Base-by-base conservation (phyloP, 2,797 vertebrate genomes). In the Hapalemur alaotrensis region DNA sequence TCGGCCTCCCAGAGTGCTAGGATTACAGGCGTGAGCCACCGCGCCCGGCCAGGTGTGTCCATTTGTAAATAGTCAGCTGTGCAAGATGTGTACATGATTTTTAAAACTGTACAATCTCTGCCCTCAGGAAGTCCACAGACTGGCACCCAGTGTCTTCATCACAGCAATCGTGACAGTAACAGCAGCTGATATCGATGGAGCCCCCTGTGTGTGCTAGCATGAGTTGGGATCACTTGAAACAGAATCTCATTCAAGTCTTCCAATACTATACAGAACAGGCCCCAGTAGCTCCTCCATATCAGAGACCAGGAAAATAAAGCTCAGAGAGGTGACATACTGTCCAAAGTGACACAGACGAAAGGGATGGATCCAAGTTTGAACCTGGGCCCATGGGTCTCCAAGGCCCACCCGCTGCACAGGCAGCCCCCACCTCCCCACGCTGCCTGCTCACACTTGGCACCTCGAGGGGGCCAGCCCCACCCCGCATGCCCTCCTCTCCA, bases 341-440 rank as follows among this genome's bases (percentile, higher is more conserved):
- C 79, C 75, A 18, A 88, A 23, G 69, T 32, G 92, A 83, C 69
- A 67, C 15, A 32, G 63, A 79, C 59, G 17, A 91, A 32, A 35
- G 2, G 3, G 17, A 59, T 0, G 46, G 23, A 41, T 35, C 28
- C 35, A 69, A 63, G 89, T 28, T 69, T 65, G 75, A 79, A 30
- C n/a, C 73, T 7, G 4, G 38, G 48, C 43, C 57, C 30, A 0
- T 38, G 1, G 25, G 43, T 30, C 35, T 57, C 91, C 14, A 48
- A 50, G 69, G 67, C 11, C 32, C 7, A 8, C 32, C 75, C 7
- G 38, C 41, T 5, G 14, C 8, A 13, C 0, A 0, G 48, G 59
- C 30, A 41, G 67, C 50, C 32, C 35, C 38, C 7, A 1, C 3
- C 38, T n/a, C 4, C 38, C 57, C 30, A 48, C 11, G 25, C 10